Evolutionary conservation across 2,888 invertebrate species (phyloP), one percentile per base, ranked within the genome.

Genomic region (Gryllus longicercus): DNA sequence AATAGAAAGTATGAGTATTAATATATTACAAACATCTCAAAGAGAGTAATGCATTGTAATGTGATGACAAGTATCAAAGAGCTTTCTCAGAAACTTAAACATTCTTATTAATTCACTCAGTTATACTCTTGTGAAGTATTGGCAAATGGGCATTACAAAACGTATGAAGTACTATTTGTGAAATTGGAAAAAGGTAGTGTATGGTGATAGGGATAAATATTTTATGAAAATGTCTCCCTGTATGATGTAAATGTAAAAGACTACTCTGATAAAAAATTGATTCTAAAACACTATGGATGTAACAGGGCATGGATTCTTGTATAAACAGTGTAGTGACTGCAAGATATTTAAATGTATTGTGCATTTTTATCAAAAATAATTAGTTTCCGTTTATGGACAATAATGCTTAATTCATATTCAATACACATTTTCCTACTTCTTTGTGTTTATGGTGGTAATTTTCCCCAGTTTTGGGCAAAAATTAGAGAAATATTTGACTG

Each of bases 271-370:
- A 63, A 63, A n/a, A 63, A 63, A 63, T 63, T 63, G 63, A 63
- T 63, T 63, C 63, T 63, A 63, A 63, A 63, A 63, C 38, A n/a
- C 63, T 63, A 63, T 63, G 63, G 63, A 63, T 63, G 63, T 63
- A 18, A 63, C 63, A 63, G 63, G 63, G 63, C 63, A 63, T 63
- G 63, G 63, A 63, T 63, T 63, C 63, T 63, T 63, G 63, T 63
- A 76, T n/a, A 50, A 77, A 50, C 77, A 25, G n/a, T 38, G 23
- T 51, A 49, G 50, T 21, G 51, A n/a, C 49, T 77, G 78, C 51
- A 78, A 78, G 50, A 78, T 14, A 51, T 78, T 78, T 18, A n/a
- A 50, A 23, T 51, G 51, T 78, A 50, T 51, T 78, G 50, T 77
- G 77, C 50, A 77, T 77, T 38, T 49, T 63, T 63, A 63, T 63